Conservation (phyloP, 2,797 vertebrate species). For the Notolabrus celidotus region DNA sequence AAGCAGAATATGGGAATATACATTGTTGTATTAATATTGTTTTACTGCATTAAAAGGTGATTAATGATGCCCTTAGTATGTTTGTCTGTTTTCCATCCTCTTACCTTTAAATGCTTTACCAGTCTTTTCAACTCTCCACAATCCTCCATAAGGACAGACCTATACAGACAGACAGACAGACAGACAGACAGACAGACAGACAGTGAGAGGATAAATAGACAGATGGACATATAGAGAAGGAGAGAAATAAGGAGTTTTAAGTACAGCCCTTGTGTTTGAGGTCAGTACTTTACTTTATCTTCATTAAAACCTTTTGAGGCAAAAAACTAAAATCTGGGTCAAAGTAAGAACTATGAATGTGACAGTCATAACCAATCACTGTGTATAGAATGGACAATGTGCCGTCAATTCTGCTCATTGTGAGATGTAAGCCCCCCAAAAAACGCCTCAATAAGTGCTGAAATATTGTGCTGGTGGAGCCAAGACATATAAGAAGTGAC, state of each 20-base stretch:
- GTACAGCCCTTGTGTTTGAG: not conserved
- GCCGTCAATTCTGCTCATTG: too few relatives aligned
- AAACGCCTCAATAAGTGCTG: too few relatives aligned
- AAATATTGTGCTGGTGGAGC: too few relatives aligned
- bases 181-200: not conserved
- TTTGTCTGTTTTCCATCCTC: conserved; percentile 28
- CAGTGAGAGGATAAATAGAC: conserved; percentile 2
- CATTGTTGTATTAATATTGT: too few relatives aligned
- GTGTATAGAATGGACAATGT: too few relatives aligned
- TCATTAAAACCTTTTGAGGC: conserved; percentile 24
- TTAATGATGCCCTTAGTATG: conserved; percentile 3
- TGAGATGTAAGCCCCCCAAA: too few relatives aligned
- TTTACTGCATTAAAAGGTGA: too few relatives aligned
- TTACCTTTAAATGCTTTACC: conserved; percentile 86
- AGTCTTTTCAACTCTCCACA: conserved; percentile 79
- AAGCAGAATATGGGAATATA: too few relatives aligned
- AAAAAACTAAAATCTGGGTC: conserved; percentile 44
- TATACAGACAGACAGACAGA: conserved; percentile 56
- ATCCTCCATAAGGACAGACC: conserved; percentile 85
- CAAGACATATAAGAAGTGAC: too few relatives aligned
- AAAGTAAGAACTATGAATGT: conserved; percentile 36
- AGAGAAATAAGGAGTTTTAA: not conserved
- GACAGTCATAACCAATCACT: not conserved
- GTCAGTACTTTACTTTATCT: conserved; percentile 28
- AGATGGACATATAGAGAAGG: not conserved